These are phyloP conservation scores for Ibidorhyncha struthersii DNA, from an alignment of 2,113 vertebrate species.

Conservation along the genomic window DNA sequence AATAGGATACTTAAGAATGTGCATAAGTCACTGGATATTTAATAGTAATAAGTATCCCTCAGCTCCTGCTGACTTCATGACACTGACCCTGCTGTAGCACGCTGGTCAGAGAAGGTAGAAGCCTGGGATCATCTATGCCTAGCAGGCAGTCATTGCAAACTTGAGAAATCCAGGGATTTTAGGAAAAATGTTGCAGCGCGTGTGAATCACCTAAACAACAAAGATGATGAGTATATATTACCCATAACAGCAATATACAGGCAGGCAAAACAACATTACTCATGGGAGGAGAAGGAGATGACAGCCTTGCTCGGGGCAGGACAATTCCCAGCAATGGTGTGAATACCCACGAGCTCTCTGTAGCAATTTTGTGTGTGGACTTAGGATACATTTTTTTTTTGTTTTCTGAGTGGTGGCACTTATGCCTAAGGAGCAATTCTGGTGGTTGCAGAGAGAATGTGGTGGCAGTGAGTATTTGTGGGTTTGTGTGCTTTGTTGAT, in stretches of 20 bases:
- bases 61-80: neutral
- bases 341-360: neutral
- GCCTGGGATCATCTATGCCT: neutral
- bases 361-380: neutral
- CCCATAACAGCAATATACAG: neutral
- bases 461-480: neutral
- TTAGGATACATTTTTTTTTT: neutral
- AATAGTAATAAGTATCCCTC: neutral
- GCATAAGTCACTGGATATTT: neutral
- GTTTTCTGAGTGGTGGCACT: neutral
- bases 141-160: neutral
- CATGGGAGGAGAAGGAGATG: neutral
- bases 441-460: neutral
- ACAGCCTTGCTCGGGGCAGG: neutral
- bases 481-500: neutral
- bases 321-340: neutral
- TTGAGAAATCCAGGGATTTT: neutral
- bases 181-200: neutral
- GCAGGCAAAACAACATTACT: neutral
- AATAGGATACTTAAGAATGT: neutral
- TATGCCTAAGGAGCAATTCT: neutral
- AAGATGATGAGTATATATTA: neutral
- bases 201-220: neutral
- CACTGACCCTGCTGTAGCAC: neutral
- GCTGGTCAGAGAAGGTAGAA: neutral